Evolutionary conservation across 2,888 invertebrate genomes (phyloP), one percentile per base, ranked within the genome.

Genomic region (Ormia ochracea): DNA sequence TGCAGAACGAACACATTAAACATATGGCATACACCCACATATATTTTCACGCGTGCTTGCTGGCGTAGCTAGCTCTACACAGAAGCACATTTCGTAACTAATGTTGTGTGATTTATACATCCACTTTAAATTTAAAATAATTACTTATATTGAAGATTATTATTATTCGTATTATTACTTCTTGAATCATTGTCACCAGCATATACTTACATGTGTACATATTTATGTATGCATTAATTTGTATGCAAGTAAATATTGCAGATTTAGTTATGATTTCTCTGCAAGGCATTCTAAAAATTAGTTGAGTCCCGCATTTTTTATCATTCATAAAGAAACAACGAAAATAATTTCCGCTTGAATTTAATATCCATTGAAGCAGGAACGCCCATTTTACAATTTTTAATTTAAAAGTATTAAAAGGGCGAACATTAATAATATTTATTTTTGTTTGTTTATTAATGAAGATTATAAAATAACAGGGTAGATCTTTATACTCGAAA

Each of bases 91-190:
- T 31, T 19, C 33, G n/a, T 33, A 19, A 54, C 41, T 59, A 7
- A 14, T 50, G 45, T 45, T 26, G 43, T 23, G 23, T 66, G 73
- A 74, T 66, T 65, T 75, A 68, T 59, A 66, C 52, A 31, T 59
- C 36, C 59, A 68, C 75, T 75, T 26, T 52, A 54, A 61, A 54
- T 68, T 68, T 68, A 68, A 68, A 75, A 75, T 68, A 75, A 61
- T 43, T 33, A 54, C 33, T 12, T 61, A n/a, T 52, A 43, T 75
- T 43, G 33, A 68, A 33, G 59, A 59, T 59, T 43, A 48, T 65
- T 65, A 21, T 73, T 52, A 59, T 59, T 43, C 36, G 56, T 65
- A 21, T 73, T 52, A n/a, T 50, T 54, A 26, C 43, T 66, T 59
- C 14, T 54, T 61, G 43, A 68, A 59, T 75, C 33, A 68, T 36